Conservation (phyloP, 1,140 invertebrate species). For the Paraescarpia echinospica region DNA sequence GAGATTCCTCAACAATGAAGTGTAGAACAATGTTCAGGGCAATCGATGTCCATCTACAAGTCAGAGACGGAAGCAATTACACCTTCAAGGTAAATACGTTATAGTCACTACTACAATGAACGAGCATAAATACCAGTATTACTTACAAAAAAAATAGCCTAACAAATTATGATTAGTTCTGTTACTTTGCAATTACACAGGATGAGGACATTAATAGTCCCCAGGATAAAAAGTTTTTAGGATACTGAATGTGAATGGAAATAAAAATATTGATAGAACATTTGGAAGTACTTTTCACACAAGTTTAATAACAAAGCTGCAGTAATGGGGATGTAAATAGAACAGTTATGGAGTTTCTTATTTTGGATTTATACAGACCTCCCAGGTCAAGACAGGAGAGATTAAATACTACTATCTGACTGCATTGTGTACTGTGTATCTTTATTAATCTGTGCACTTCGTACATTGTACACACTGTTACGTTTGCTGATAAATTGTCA, state of each 20-base stretch:
- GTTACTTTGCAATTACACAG: too few relatives aligned
- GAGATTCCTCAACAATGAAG: constrained; percentile 4
- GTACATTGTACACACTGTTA: background rate
- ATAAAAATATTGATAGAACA: too few relatives aligned
- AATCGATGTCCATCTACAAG: background rate
- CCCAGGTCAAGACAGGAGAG: background rate
- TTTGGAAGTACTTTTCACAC: too few relatives aligned
- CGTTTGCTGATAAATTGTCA: background rate
- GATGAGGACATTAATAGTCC: too few relatives aligned
- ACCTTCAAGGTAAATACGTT: background rate
- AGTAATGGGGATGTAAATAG: too few relatives aligned
- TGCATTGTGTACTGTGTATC: background rate
- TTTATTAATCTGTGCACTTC: background rate
- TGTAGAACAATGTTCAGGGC: background rate
- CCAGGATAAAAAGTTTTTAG: too few relatives aligned
- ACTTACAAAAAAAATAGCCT: too few relatives aligned
- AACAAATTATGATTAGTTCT: too few relatives aligned
- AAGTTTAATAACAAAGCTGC: too few relatives aligned
- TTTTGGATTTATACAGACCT: background rate
- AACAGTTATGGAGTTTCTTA: background rate
- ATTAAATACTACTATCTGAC: background rate
- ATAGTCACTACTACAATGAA: too few relatives aligned
- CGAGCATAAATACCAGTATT: too few relatives aligned
- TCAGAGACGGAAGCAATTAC: background rate
- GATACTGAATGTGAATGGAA: too few relatives aligned